Conservation (phyloP, 2,888 invertebrate species). For the Tipula confusa region DNA sequence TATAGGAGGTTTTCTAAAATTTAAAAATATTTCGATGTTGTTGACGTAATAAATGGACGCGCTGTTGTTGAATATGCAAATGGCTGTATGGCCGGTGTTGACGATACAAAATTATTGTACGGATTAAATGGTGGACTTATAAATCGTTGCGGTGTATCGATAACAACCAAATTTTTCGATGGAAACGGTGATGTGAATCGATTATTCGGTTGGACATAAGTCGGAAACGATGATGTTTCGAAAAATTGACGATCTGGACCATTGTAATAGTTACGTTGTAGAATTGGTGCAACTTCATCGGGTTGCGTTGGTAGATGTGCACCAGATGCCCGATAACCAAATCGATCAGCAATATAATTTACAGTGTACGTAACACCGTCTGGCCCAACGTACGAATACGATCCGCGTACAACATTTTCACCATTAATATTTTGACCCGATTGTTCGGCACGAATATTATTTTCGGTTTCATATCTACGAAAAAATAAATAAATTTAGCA, state of each 20-base stretch:
- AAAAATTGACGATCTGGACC: background rate
- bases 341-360: conserved; percentile 33
- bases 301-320: conserved; percentile 34
- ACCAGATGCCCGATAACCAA: conserved; percentile 34
- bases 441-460: conserved; percentile 34
- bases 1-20: background rate
- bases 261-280: background rate
- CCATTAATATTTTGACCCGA: conserved; percentile 28
- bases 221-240: background rate
- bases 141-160: background rate
- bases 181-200: background rate
- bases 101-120: background rate
- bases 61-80: background rate
- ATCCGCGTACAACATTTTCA: conserved; percentile 32
- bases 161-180: background rate
- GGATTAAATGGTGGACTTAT: background rate
- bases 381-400: conserved; percentile 35
- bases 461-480: conserved; percentile 35
- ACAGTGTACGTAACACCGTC: conserved; percentile 33
- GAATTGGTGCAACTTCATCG: background rate
- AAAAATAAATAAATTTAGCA: background rate
- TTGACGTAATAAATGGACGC: background rate
- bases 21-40: background rate
- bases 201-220: background rate
- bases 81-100: background rate